phyloP scores from a whole-genome alignment of 2,113 vertebrate genomes.

The Rissa tridactyla region DNA sequence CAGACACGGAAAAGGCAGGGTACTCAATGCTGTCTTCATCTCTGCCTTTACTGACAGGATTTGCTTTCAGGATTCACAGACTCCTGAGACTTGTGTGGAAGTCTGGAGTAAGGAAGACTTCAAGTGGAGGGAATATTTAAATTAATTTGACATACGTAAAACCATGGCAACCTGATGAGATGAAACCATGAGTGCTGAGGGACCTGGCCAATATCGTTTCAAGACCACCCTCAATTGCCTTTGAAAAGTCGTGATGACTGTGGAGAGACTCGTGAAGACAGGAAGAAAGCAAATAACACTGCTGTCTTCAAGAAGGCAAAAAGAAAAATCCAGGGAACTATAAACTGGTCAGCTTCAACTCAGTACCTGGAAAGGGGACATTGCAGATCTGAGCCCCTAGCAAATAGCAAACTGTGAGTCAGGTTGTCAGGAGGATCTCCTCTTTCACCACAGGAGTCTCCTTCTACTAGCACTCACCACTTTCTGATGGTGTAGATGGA shows the following conservation, averaged over 20 bases:
- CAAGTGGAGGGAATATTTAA: neutral
- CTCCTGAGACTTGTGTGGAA: neutral
- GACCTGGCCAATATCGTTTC: neutral
- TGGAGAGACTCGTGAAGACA: neutral
- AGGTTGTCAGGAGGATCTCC: neutral
- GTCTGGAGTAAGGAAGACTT: neutral
- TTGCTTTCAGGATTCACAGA: neutral
- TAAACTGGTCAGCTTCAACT: neutral
- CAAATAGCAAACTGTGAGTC: neutral
- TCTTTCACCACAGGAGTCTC: neutral
- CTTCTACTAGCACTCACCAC: neutral
- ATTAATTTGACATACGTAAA: neutral
- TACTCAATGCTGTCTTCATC: neutral
- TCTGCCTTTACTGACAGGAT: neutral
- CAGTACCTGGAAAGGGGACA: neutral
- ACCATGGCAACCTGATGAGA: neutral
- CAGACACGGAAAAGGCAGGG: neutral
- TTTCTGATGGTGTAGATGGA: neutral
- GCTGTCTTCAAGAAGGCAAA: neutral
- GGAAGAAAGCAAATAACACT: neutral
- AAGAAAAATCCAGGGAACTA: neutral
- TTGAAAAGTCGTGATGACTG: neutral
- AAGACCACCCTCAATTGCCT: neutral
- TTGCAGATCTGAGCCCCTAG: neutral
- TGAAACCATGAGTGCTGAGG: neutral